Percentiles rank a stretch among this genome's conserved stretches.
phyloP scores from a whole-genome alignment of 2,113 vertebrate species.

The Ammodytes dubius region DNA sequence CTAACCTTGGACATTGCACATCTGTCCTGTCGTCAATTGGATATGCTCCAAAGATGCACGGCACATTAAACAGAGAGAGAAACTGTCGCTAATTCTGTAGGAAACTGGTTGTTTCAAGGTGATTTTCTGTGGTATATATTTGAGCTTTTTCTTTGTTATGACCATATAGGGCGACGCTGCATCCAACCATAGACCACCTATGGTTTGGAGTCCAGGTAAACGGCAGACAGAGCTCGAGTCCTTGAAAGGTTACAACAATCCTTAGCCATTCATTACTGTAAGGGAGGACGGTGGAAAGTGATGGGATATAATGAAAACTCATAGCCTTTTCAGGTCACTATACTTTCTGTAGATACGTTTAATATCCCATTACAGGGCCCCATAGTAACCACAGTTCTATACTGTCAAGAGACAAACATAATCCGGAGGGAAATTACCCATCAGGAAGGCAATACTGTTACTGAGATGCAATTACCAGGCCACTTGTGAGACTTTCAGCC shows the following conservation, averaged over 20 bases:
- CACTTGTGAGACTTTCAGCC: slow-evolving; percentile 84
- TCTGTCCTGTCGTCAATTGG: slow-evolving; percentile 77
- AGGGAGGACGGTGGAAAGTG: slow-evolving; percentile 66
- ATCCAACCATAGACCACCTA: slow-evolving; percentile 43
- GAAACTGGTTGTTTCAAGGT: slow-evolving; percentile 69
- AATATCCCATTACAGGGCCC: slow-evolving; percentile 82
- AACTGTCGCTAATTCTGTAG: slow-evolving; percentile 35
- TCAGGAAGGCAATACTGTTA: slow-evolving; percentile 84
- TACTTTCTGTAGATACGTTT: slow-evolving; percentile 81
- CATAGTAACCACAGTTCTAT: slow-evolving; percentile 80
- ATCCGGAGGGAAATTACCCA: slow-evolving; percentile 87
- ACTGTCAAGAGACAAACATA: slow-evolving; percentile 83
- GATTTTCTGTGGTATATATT: slow-evolving; percentile 46
- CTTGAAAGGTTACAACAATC: slow-evolving; percentile 81
- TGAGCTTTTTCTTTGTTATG: slow-evolving; percentile 28
- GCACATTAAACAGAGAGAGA: slow-evolving; percentile 63
- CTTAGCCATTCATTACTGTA: slow-evolving; percentile 78
- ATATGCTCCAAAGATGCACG: slow-evolving; percentile 70
- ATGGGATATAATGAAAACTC: slow-evolving; percentile 81
- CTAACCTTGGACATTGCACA: slow-evolving; percentile 78
- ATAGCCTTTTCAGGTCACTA: slow-evolving; percentile 75
- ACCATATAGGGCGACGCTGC: slow-evolving; percentile 23
- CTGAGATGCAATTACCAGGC: slow-evolving; percentile 86
- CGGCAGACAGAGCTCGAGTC: slow-evolving; percentile 66
- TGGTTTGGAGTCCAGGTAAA: slow-evolving; percentile 59